Percentiles rank a stretch among this genome's conserved stretches.
Evolutionary conservation across 2,113 vertebrate genomes (phyloP).

Genomic region (Channa maculata): DNA sequence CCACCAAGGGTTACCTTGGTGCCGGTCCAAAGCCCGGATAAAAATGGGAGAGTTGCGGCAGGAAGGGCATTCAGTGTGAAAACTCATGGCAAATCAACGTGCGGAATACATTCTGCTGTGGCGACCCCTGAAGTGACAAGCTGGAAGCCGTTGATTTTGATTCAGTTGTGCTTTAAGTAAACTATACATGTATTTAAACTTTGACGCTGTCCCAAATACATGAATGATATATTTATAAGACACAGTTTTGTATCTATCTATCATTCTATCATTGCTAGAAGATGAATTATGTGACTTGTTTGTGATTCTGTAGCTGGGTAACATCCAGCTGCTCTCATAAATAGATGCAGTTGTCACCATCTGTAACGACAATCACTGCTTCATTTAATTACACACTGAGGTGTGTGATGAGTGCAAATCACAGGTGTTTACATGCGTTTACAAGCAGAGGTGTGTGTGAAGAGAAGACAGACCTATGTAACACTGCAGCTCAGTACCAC

Average conservation of each 20-base stretch:
- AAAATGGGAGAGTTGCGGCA: no score
- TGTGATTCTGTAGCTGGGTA: slow-evolving; percentile 24
- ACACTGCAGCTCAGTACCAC: not conserved
- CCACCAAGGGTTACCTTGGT: no score
- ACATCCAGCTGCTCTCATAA: slow-evolving; percentile 54
- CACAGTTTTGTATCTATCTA: no score
- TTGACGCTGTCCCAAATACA: slow-evolving; percentile 11
- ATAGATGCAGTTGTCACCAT: slow-evolving; percentile 45
- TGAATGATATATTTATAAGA: slow-evolving; percentile 27
- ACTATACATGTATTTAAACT: slow-evolving; percentile 21
- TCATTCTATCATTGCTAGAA: slow-evolving; percentile 8
- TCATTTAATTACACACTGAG: slow-evolving; percentile 40
- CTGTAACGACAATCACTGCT: slow-evolving; percentile 42
- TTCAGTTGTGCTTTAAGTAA: slow-evolving; percentile 1
- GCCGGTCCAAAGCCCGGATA: no score
- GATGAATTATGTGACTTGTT: slow-evolving; percentile 51
- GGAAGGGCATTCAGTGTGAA: no score
- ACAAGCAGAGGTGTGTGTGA: slow-evolving; percentile 1
- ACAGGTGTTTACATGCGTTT: slow-evolving; percentile 34
- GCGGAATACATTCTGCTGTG: no score
- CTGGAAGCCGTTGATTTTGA: no score
- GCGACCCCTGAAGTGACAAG: no score
- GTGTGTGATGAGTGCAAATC: slow-evolving; percentile 26
- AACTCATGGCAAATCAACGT: no score
- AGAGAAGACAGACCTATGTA: not conserved